These are phyloP conservation scores for Neuroterus valhalla DNA, from an alignment of 1,140 invertebrate species.

Conservation along the genomic window DNA sequence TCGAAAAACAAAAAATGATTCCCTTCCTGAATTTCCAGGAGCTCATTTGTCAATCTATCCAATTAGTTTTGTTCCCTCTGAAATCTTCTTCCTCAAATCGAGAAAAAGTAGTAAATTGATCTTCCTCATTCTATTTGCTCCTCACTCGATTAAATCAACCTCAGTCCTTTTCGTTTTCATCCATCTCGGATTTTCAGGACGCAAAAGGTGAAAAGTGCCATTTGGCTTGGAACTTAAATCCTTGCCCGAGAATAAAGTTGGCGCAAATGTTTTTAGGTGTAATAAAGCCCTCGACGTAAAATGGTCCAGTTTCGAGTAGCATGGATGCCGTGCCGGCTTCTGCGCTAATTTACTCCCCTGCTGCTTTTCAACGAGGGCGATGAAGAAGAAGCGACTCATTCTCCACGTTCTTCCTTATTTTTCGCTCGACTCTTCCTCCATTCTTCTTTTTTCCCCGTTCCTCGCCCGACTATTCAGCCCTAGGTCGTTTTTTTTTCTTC, in stretches of 20 bases:
- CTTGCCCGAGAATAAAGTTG: constrained; percentile 1
- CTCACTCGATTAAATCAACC: neutral
- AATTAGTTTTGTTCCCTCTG: neutral
- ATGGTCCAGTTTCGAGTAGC: constrained; percentile 8
- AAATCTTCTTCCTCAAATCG: neutral
- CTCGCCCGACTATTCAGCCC: neutral
- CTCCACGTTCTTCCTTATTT: neutral
- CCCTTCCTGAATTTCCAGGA: neutral
- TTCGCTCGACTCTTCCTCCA: neutral
- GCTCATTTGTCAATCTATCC: neutral
- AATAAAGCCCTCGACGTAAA: constrained; percentile 9
- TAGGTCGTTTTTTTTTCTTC: neutral
- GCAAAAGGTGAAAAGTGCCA: constrained; percentile 17
- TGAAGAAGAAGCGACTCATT: constrained; percentile 36
- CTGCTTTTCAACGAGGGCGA: constrained; percentile 17
- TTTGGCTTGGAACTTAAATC: constrained; percentile 21
- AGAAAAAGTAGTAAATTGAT: neutral
- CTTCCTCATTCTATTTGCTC: neutral
- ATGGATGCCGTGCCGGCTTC: constrained; percentile 13
- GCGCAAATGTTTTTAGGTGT: constrained; percentile 8
- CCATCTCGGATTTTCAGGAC: neutral
- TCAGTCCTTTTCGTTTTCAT: neutral
- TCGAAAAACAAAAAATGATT: neutral
- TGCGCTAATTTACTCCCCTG: constrained; percentile 45
- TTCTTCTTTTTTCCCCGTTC: neutral